Base-by-base conservation (phyloP, 2,113 vertebrate species). In the crab-eating macaque (Macaca fascicularis) region DNA sequence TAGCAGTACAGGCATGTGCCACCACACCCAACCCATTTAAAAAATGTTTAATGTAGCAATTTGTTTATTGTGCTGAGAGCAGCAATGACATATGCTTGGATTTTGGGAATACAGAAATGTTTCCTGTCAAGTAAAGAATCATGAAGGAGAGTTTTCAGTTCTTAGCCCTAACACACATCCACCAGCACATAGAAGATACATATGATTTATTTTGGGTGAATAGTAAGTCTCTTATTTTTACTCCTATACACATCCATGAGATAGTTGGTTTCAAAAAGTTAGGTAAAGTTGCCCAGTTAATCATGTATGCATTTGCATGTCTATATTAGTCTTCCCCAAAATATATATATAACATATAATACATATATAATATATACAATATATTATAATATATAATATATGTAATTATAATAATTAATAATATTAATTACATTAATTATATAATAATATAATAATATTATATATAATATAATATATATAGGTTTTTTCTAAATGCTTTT, bases 171-270 rank as follows among this genome's bases (percentile, higher is more conserved):
- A 38, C 61, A 9, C 30, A 23, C 6, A 64, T 10, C 16, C 59
- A 3, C 16, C 0, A 14, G 30, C 17, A 23, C 2, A 9, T 0
- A 8, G 16, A 14, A 0, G 35, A 74, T 6, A 0, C 0, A 13
- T 2, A 6, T 5, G 6, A 7, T 55, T 61, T 8, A 40, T 43
- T 7, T 35, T 8, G 30, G 27, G 30, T 16, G 27, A 81, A 43
- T 1, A 13, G 2, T 35, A 25, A 40, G 1, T 8, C 4, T 27
- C 27, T 50, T 35, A n/a, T 0, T 17, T 38, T 17, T 11, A 43
- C 35, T 30, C 40, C 40, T 78, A 32, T 19, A 48, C 2, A 6
- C 5, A 40, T n/a, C 43, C 2, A 1, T 35, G 35, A 25, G 17
- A 35, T 74, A 35, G 10, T 10, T 40, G 40, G 25, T 27, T 86